Evolutionary conservation across 2,797 vertebrate species (phyloP), one percentile per base, ranked within the genome.

Genomic region (Myotis planiceps): DNA sequence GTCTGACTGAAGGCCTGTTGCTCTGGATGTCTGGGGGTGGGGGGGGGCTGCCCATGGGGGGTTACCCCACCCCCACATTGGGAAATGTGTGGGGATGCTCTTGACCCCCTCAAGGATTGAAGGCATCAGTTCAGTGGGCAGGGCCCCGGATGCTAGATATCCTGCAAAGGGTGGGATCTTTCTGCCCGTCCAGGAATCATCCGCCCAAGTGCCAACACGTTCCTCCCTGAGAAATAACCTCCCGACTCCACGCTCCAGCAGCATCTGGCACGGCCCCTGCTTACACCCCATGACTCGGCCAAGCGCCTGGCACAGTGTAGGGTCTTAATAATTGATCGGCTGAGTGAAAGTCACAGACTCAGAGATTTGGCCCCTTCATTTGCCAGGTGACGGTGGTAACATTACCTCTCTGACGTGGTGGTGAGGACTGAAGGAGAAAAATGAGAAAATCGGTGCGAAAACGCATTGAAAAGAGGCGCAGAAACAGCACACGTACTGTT

Each of bases 401-500:
- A 1, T 51, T n/a, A 10, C 34, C 15, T 80, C 10, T 86, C 65
- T n/a, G 10, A 21, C 0, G 2, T 9, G 29, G n/a, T 2, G 76
- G 55, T 0, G 60, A 34, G 72, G 21, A 7, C 32, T 39, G 12
- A 14, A 8, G 58, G 80, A 58, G 29, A 23, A 80, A 66, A 25
- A 10, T 51, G 75, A 58, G 29, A 23, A 76, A 66, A 27, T 16
- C 18, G 47, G 45, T 71, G 14, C 51, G 88, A 34, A 49, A 58
- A 42, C 6, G 23, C 19, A 8, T 12, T 27, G 65, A 14, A 21
- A 23, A n/a, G 16, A 18, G 69, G 1, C 7, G 25, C 13, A 8
- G 21, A 79, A n/a, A 1, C 29, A 8, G 15, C 0, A 1, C 1
- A 1, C 18, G 1, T 0, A 3, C 58, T 6, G 2, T 74, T 34